These are phyloP conservation scores for Zhuqinia jingwanae DNA, from an alignment of 2,888 invertebrate genomes.

Conservation along the genomic window DNA sequence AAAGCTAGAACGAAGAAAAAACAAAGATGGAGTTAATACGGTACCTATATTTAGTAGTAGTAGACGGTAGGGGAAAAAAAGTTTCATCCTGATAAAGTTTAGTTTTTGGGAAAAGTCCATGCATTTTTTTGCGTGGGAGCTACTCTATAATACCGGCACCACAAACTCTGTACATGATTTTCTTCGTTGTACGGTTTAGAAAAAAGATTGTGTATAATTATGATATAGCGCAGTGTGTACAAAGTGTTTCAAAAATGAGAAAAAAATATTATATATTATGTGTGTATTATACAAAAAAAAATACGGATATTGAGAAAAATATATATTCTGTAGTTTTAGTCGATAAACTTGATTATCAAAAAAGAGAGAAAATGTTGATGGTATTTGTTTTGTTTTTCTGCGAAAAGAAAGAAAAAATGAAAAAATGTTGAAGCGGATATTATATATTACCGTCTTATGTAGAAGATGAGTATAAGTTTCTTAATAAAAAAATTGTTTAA, in stretches of 20 bases:
- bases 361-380: too few species aligned
- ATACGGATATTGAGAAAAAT: slow-evolving; percentile 10
- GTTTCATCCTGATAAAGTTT: neutral
- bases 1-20: neutral
- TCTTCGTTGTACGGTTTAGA: neutral
- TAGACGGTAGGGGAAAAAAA: neutral
- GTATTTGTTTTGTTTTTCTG: neutral
- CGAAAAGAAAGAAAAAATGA: neutral
- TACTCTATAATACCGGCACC: neutral
- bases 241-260: slow-evolving; percentile 42
- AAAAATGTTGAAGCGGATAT: slow-evolving; percentile 15
- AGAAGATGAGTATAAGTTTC: slow-evolving; percentile 14
- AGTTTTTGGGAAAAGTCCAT: neutral
- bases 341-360: slow-evolving; percentile 21
- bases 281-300: slow-evolving; percentile 18
- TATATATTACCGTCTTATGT: neutral
- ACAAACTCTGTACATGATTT: neutral
- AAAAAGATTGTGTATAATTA: neutral
- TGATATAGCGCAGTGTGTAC: slow-evolving; percentile 61
- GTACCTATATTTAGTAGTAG: neutral
- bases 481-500: slow-evolving; percentile 32
- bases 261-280: slow-evolving; percentile 35
- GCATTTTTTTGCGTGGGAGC: neutral
- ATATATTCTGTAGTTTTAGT: slow-evolving; percentile 38
- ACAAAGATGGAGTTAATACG: neutral